Base-by-base conservation (phyloP, 2,888 invertebrate species). In the Aplocera efformata region DNA sequence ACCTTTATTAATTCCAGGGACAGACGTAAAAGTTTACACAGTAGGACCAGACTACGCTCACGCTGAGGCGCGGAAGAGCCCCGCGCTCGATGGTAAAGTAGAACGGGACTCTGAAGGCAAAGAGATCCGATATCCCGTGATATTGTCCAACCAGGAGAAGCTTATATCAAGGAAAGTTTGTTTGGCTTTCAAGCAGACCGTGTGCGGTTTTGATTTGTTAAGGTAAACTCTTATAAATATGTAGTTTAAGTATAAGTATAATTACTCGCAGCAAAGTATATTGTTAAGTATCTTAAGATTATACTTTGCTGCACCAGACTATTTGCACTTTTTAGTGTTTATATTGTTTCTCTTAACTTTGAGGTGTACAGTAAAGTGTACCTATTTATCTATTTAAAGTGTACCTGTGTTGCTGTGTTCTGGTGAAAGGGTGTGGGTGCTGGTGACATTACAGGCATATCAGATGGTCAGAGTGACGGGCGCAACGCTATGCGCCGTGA, bases 11-110 rank as follows among this genome's bases (percentile, higher is more conserved):
- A 21, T 29, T 45, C 6, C 77, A 94, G 95, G 91, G 55, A 91
- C 91, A 30, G 91, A 91, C 58, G 91, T 91, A 30, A 92, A 94
- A 88, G 98, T 99, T 13, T 99, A 99, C 79, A 99, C 99, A 0
- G 99, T 99, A 17, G 99, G 99, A 0, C 98, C 99, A 0, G 99
- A 98, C 82, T 99, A 99, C 80, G 99, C 99, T 1, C 99, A 99
- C 83, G 99, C 99, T 0, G 99, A 99, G 80, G 99, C 99, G 0
- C 90, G 99, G 38, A 99, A 99, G 78, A 98, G 98, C 41, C 99
- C 99, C 0, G 99, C 98, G 0, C 88, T 99, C 7, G 99, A 99
- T 81, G 99, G 99, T 0, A 99, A 99, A 83, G 99, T 99, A 26
- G 99, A 99, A 75, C 89, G 99, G 28, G 99, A 99, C 75, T 94